Evolutionary conservation across 2,888 invertebrate species (phyloP).

Genomic region (Sarcophaga caerulescens): DNA sequence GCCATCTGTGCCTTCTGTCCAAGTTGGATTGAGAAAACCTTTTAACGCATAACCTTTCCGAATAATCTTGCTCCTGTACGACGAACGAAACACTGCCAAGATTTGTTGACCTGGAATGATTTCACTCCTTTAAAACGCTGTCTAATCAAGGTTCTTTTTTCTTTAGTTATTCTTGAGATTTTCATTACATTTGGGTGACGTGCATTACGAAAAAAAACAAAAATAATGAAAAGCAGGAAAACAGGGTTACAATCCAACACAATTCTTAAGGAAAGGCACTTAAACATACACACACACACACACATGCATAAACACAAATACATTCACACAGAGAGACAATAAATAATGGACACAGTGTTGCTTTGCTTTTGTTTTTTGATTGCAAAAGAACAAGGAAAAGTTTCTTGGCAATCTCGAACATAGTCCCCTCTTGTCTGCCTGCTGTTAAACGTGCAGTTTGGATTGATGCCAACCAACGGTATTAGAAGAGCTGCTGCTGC

Average conservation of each 20-base stretch:
- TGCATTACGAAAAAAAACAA: not conserved
- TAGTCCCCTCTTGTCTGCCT: conserved; percentile 25
- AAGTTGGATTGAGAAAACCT: too few species aligned
- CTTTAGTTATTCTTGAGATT: conserved; percentile 32
- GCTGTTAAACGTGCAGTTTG: conserved; percentile 63
- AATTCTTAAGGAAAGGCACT: not conserved
- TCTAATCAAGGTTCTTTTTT: conserved; percentile 18
- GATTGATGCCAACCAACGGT: conserved; percentile 58
- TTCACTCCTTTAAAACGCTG: not conserved
- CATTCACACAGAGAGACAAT: not conserved
- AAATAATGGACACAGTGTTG: conserved; percentile 30
- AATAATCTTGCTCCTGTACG: too few species aligned
- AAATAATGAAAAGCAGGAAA: not conserved
- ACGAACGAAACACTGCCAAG: too few species aligned
- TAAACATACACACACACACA: not conserved
- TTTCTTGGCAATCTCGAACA: not conserved
- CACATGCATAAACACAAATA: not conserved
- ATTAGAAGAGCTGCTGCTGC: conserved; percentile 19
- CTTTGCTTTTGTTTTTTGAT: conserved; percentile 29
- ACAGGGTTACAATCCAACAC: conserved; percentile 35
- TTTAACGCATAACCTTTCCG: too few species aligned
- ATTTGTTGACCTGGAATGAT: too few species aligned
- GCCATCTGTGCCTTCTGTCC: too few species aligned
- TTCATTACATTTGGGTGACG: conserved; percentile 63
- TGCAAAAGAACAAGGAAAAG: not conserved